Conservation (phyloP, 2,113 vertebrate species). For the Marmota monax region DNA sequence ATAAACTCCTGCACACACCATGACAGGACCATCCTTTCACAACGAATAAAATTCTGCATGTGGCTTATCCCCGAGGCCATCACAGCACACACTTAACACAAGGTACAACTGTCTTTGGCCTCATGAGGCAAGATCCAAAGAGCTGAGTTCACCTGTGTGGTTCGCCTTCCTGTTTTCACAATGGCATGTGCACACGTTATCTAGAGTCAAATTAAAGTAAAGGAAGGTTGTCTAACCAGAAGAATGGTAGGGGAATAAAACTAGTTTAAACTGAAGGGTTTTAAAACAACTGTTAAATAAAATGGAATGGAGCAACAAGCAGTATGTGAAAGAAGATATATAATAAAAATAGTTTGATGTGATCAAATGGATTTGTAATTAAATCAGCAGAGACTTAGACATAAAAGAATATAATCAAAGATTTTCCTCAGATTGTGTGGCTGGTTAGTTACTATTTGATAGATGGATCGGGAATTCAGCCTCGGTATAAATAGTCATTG, state of each 20-base stretch:
- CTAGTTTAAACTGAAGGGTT: not conserved
- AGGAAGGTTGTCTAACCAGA: too few relatives aligned
- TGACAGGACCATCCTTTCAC: not conserved
- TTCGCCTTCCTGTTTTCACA: too few relatives aligned
- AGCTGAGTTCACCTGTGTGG: not conserved
- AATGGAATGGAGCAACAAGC: not conserved
- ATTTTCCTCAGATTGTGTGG: not conserved
- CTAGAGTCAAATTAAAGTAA: not conserved
- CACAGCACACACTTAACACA: not conserved
- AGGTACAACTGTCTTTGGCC: not conserved
- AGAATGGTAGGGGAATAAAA: not conserved
- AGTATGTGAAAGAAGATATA: not conserved
- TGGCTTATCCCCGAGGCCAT: not conserved
- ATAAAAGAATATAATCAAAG: not conserved
- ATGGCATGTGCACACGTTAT: too few relatives aligned
- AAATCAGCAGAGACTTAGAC: not conserved
- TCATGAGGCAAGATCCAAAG: not conserved
- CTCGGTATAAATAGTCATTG: not conserved
- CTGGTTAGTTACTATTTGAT: not conserved
- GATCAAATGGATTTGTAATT: not conserved
- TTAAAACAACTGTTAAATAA: not conserved
- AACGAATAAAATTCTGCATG: not conserved
- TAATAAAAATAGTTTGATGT: not conserved
- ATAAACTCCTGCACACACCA: not conserved
- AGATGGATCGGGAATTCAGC: not conserved